These are phyloP conservation scores for Xiphias gladius DNA, from an alignment of 2,113 vertebrate genomes.

Conservation along the genomic window DNA sequence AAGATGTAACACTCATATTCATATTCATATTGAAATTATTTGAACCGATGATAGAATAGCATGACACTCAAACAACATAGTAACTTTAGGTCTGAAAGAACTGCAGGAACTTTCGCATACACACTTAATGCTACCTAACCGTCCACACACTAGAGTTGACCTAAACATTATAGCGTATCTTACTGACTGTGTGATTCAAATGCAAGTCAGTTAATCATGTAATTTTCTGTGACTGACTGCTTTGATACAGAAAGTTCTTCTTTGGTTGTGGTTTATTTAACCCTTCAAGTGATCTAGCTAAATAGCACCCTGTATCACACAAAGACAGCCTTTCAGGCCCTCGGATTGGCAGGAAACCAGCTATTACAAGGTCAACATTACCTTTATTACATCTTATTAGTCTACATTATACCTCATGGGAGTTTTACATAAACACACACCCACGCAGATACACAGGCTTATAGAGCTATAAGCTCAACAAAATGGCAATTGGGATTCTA, in stretches of 20 bases:
- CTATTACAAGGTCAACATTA: conserved; percentile 73
- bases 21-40: background rate
- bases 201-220: conserved; percentile 22
- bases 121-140: background rate
- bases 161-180: conserved; percentile 2
- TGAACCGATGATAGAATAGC: no score
- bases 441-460: conserved; percentile 33
- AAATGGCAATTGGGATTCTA: conserved; percentile 48
- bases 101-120: background rate
- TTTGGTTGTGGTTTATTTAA: conserved; percentile 61
- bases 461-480: conserved; percentile 35
- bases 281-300: conserved; percentile 42
- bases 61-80: background rate
- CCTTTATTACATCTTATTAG: conserved; percentile 78
- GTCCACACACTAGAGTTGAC: background rate
- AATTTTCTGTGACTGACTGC: conserved; percentile 32
- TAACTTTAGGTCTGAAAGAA: background rate
- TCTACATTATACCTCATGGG: conserved; percentile 63
- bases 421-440: conserved; percentile 72
- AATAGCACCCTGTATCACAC: conserved; percentile 48
- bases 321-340: conserved; percentile 69
- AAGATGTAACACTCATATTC: background rate
- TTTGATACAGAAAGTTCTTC: conserved; percentile 41
- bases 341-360: conserved; percentile 71
- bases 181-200: conserved; percentile 23